Evolutionary conservation across 2,797 vertebrate genomes (phyloP), one percentile per base, ranked within the genome.

Genomic region (Etheostoma nigrum): DNA sequence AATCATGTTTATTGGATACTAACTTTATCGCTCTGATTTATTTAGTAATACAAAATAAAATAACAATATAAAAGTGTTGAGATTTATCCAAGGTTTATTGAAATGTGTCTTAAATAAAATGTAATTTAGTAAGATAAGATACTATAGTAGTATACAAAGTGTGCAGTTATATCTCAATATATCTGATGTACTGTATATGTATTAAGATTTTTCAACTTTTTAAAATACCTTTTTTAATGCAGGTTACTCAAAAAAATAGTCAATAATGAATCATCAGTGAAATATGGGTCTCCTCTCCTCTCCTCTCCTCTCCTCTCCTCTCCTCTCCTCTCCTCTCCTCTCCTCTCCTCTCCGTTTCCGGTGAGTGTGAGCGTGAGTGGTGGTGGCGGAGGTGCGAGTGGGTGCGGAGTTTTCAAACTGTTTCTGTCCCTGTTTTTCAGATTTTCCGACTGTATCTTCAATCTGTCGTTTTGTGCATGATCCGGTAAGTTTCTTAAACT

Each of bases 31-130:
- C 25, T 51, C 8, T 25, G 30, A 2, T 30, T 12, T 42, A 27
- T 36, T n/a, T 33, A n/a, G 15, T 40, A 8, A 33, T 7, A 33
- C 4, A 16, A 9, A 2, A 40, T 11, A 40, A 27, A 4, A 40
- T 40, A 40, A 40, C 11, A 40, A 40, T 40, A 40, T 11, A 40
- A 4, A 21, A 59, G 8, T 40, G 13, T 40, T 9, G 15, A 15
- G 21, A 59, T 27, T 48, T 48, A 60, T 67, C 1, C 1, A 55
- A 25, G 5, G 9, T 23, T 21, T 58, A 3, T 33, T 64, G 1
- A 57, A 55, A 40, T 33, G 40, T 76, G 48, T n/a, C 12, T 42
- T 27, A n/a, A 53, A 49, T 33, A 52, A 18, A 78, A 55, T 67
- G 5, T 4, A 16, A 54, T 60, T 66, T 6, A 18, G 14, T 27